Evolutionary conservation across 2,888 invertebrate genomes (phyloP).

Genomic region (Melolontha melolontha): DNA sequence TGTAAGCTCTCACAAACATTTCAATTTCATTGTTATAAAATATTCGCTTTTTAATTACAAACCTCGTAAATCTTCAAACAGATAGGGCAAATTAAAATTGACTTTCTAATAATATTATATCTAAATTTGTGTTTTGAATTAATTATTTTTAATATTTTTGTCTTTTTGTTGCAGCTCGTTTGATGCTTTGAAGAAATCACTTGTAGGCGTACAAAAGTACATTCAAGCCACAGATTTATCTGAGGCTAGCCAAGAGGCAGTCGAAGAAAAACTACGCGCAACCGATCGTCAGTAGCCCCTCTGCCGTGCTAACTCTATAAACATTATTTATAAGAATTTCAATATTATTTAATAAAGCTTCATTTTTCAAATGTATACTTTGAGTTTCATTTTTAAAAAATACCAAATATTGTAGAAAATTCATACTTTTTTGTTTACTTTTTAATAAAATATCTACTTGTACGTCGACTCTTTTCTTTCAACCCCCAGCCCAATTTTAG

Average conservation of each 20-base stretch:
- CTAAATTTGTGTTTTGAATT: no score
- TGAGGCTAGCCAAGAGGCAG: slow-evolving; percentile 93
- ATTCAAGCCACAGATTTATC: slow-evolving; percentile 96
- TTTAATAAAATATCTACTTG: slow-evolving; percentile 44
- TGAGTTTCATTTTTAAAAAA: slow-evolving; percentile 58
- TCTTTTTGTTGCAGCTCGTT: slow-evolving; percentile 88
- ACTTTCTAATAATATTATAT: no score
- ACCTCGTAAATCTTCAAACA: no score
- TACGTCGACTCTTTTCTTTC: slow-evolving; percentile 12
- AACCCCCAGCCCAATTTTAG: not conserved
- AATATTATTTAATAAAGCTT: slow-evolving; percentile 65
- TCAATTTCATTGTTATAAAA: no score
- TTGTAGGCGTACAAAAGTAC: slow-evolving; percentile 97
- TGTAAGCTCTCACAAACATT: no score
- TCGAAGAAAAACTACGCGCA: slow-evolving; percentile 93
- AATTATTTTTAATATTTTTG: not conserved
- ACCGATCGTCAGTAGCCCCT: slow-evolving; percentile 87
- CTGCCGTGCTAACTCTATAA: slow-evolving; percentile 45
- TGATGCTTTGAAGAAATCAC: slow-evolving; percentile 96
- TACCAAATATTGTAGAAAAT: slow-evolving; percentile 45
- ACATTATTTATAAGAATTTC: slow-evolving; percentile 65
- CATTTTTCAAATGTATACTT: slow-evolving; percentile 63
- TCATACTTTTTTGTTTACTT: slow-evolving; percentile 44
- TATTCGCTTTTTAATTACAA: no score
- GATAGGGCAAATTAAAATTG: no score